Base-by-base conservation (phyloP, 2,113 vertebrate species). In the Brachypteracias leptosomus region DNA sequence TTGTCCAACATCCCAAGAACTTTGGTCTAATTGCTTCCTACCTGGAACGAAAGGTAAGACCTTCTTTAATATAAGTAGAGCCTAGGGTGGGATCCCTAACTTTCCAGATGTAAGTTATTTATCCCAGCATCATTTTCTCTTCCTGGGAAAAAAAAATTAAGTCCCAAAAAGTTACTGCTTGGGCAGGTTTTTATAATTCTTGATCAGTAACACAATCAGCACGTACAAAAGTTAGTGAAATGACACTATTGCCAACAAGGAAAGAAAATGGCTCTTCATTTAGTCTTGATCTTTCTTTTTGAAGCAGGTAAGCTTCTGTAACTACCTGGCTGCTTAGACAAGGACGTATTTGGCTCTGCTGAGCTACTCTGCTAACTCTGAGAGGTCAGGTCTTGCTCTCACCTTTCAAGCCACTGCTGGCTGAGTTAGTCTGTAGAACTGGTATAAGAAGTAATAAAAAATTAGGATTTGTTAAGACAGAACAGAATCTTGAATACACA, bases 1-100 rank as follows among this genome's bases (percentile, higher is more conserved):
- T 99, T 98, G 98, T 99, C 89, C 99, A 99, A 83, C 99, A 99
- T 97, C 99, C 99, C 77, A 99, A 99, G 98, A 99, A 99, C 97
- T 99, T 99, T 98, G 99, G 99, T 93, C 97, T 99, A 67, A 99
- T 99, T 97, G 99, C 99, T 89, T 99, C 99, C 31, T 99, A 99
- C 97, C 98, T 99, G 79, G 99, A 99, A 97, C 98, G 99, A 97
- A 99, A 99, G 99, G 99, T 99, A 97, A 98, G 98, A 82, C 36
- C 17, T 84, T 67, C 80, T 44, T 68, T 40, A 57, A 58, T 57
- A 2, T 21, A 76, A 85, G 28, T 57, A 86, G 42, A 88, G 35
- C 47, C 33, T 91, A 70, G 91, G 79, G 81, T 96, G 81, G 22
- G 29, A 63, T 85, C 79, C 51, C 25, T 90, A 52, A 91, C 51